Evolutionary conservation across 2,113 vertebrate species (phyloP).

Genomic region (Mobula birostris): DNA sequence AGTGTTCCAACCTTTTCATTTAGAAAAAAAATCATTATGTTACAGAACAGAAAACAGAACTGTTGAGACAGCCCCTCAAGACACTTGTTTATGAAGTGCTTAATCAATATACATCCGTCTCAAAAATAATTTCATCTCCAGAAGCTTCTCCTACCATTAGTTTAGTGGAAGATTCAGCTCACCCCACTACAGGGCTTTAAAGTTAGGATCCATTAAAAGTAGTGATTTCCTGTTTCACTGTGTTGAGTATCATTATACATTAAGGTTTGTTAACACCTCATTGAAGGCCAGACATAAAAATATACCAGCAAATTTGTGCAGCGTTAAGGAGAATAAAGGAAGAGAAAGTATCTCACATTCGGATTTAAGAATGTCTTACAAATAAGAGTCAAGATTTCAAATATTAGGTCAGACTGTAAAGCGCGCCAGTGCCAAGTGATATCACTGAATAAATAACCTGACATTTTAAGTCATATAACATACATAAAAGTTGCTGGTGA

Average conservation of each 20-base stretch:
- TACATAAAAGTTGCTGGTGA: too few relatives aligned
- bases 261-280: not conserved
- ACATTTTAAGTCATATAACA: not conserved
- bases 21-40: not conserved
- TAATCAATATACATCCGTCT: not conserved
- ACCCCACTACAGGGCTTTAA: not conserved
- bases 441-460: not conserved
- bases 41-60: not conserved
- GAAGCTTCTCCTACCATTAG: not conserved
- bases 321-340: not conserved
- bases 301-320: not conserved
- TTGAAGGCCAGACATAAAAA: not conserved
- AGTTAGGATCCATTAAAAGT: not conserved
- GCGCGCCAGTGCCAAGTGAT: not conserved
- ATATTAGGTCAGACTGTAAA: not conserved
- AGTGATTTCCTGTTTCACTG: not conserved
- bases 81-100: not conserved
- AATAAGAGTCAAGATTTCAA: not conserved
- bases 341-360: not conserved
- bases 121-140: slow-evolving; percentile 1
- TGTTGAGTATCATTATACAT: not conserved
- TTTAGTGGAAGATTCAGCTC: not conserved
- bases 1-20: not conserved
- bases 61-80: not conserved
- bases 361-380: not conserved